A percentile compares a stretch with the other conserved stretches of the same genome.
phyloP scores from a whole-genome alignment of 2,888 invertebrate genomes.

The Diploptera punctata region DNA sequence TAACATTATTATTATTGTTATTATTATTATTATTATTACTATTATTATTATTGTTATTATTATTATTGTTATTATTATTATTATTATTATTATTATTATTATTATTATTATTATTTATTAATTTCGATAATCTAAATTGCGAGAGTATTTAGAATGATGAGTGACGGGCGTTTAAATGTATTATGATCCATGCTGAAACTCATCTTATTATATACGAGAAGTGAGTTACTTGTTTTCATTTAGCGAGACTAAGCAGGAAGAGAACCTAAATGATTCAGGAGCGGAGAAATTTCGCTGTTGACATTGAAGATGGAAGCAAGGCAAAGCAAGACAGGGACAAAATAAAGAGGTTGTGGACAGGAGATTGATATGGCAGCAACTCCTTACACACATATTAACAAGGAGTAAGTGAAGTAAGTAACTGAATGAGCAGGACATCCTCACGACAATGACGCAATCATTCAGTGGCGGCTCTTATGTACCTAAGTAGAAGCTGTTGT shows the following conservation, averaged over 20 bases:
- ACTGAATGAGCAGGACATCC: slow-evolving; percentile 12
- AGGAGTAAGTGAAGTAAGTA: slow-evolving; percentile 15
- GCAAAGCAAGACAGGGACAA: background rate
- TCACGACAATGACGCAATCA: background rate
- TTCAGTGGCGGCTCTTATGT: background rate
- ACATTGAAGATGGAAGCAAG: background rate
- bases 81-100: too few relatives aligned
- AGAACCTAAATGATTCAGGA: slow-evolving; percentile 6
- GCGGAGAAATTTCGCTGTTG: slow-evolving; percentile 5
- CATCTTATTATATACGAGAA: too few relatives aligned
- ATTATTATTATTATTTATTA: too few relatives aligned
- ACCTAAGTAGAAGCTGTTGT: background rate
- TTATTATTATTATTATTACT: too few relatives aligned
- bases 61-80: too few relatives aligned
- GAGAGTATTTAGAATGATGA: too few relatives aligned
- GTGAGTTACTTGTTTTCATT: background rate
- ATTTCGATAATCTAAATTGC: too few relatives aligned
- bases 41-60: too few relatives aligned
- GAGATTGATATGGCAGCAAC: slow-evolving; percentile 18
- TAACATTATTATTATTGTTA: too few relatives aligned
- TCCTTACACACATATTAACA: slow-evolving; percentile 18
- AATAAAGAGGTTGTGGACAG: background rate
- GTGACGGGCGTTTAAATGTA: too few relatives aligned
- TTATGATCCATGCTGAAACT: too few relatives aligned
- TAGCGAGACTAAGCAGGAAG: slow-evolving; percentile 1